Percentiles rank a stretch among this genome's conserved stretches.
Evolutionary conservation across 2,113 vertebrate genomes (phyloP).

Genomic region (Isurus oxyrinchus): DNA sequence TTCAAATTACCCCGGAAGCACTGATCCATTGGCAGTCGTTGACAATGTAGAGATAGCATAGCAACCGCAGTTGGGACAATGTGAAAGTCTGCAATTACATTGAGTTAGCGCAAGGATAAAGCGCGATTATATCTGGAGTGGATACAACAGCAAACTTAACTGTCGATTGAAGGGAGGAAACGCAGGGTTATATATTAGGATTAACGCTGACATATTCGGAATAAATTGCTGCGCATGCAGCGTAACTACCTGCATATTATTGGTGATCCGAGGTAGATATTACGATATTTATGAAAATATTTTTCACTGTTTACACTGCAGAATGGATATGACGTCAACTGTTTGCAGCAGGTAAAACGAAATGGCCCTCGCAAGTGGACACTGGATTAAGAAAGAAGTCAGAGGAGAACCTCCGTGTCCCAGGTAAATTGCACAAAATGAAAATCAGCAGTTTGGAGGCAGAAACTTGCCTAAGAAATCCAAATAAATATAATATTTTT

Average conservation of each 20-base stretch:
- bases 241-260: background rate
- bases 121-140: background rate
- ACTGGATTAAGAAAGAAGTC: slow-evolving; percentile 55
- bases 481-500: background rate
- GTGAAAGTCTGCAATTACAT: background rate
- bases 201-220: background rate
- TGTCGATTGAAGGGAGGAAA: background rate
- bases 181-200: background rate
- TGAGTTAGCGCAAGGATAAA: background rate
- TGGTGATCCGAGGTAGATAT: background rate
- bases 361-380: slow-evolving; percentile 60
- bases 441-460: background rate
- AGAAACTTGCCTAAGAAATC: background rate
- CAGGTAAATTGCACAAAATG: slow-evolving; percentile 44
- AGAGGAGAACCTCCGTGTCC: slow-evolving; percentile 53
- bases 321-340: background rate
- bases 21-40: background rate
- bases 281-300: background rate
- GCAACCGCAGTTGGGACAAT: background rate
- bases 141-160: background rate
- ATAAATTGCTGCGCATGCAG: background rate
- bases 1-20: background rate
- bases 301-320: background rate
- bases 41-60: background rate
- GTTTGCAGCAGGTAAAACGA: slow-evolving; percentile 39